A percentile compares a stretch with the other conserved stretches of the same genome.
Evolutionary conservation across 2,113 vertebrate species (phyloP).

Genomic region (Alouatta palliata): DNA sequence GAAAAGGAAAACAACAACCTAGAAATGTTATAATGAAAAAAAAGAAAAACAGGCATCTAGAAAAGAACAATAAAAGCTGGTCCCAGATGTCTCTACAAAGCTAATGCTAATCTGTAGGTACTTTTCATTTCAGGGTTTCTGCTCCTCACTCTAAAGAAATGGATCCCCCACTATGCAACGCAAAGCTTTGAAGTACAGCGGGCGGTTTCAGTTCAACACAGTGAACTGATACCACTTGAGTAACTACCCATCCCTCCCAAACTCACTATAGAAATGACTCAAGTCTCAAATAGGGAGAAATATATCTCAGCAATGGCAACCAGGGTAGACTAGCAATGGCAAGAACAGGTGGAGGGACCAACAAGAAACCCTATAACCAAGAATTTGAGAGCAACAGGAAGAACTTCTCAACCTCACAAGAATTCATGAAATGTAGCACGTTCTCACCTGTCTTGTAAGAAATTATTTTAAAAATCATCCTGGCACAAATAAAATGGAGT

Average conservation of each 20-base stretch:
- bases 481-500: not conserved
- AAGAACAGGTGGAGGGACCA: not conserved
- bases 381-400: not conserved
- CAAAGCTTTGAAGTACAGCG: not conserved
- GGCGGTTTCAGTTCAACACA: not conserved
- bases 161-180: not conserved
- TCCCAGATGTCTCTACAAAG: not conserved
- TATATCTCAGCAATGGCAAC: rapidly evolving
- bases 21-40: rapidly evolving
- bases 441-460: not conserved
- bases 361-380: too few species aligned
- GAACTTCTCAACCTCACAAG: rapidly evolving
- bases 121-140: not conserved
- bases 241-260: not conserved
- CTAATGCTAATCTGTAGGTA: not conserved
- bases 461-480: not conserved
- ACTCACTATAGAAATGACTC: not conserved
- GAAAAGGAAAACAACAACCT: not conserved
- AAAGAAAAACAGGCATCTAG: not conserved
- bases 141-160: not conserved
- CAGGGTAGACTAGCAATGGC: not conserved
- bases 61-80: not conserved
- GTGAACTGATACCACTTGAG: not conserved
- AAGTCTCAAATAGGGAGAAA: not conserved
- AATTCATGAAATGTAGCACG: not conserved